phyloP scores from a whole-genome alignment of 2,113 vertebrate genomes.

The Aptenodytes patagonicus region DNA sequence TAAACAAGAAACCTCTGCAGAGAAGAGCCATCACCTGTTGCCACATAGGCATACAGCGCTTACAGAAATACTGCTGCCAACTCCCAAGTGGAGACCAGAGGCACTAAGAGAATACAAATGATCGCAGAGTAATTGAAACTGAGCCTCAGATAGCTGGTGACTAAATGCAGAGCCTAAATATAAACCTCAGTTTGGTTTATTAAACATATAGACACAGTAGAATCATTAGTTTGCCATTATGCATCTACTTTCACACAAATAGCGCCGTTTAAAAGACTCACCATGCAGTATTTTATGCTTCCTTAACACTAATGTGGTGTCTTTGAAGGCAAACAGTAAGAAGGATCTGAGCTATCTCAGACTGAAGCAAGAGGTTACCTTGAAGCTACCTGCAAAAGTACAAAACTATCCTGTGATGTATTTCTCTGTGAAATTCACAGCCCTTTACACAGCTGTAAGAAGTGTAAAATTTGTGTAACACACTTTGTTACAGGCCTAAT shows the following conservation, averaged over 20 bases:
- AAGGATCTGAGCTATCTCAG: not conserved
- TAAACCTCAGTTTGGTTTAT: not conserved
- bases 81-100: not conserved
- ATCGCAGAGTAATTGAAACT: not conserved
- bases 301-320: not conserved
- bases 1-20: not conserved
- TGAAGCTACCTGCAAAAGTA: not conserved
- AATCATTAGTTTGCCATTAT: not conserved
- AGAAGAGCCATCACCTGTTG: not conserved
- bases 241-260: not conserved
- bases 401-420: not conserved
- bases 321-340: not conserved
- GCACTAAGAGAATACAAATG: not conserved
- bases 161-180: not conserved
- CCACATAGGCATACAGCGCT: not conserved
- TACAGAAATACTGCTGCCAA: not conserved
- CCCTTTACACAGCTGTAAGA: not conserved
- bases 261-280: conserved; percentile 25
- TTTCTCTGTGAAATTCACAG: not conserved
- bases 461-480: not conserved
- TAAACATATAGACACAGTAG: not conserved
- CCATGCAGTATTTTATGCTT: not conserved
- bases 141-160: not conserved
- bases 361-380: not conserved
- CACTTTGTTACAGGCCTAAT: not conserved